Evolutionary conservation across 2,797 vertebrate genomes (phyloP).

Genomic region (Xyrichtys novacula): DNA sequence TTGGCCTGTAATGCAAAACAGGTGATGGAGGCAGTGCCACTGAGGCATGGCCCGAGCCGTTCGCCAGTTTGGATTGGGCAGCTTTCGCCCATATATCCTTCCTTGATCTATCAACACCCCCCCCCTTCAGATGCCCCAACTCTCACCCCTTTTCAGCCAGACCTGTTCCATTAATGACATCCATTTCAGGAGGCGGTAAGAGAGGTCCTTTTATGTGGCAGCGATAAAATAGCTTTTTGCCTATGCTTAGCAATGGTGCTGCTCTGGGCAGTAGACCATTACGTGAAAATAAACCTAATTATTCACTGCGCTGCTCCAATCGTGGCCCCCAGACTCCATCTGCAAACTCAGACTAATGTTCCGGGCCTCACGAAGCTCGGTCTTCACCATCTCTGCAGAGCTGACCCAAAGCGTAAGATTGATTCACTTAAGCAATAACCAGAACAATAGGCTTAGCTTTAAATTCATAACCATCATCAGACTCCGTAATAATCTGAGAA

Average conservation of each 20-base stretch:
- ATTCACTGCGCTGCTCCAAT: slow-evolving; percentile 74
- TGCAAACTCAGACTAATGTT: slow-evolving; percentile 55
- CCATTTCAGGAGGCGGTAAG: slow-evolving; percentile 67
- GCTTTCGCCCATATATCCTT: slow-evolving; percentile 58
- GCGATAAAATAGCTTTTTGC: slow-evolving; percentile 80
- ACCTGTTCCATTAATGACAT: slow-evolving; percentile 77
- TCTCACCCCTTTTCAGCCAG: slow-evolving; percentile 74
- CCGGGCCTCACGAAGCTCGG: slow-evolving; percentile 51
- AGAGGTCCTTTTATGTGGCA: slow-evolving; percentile 78
- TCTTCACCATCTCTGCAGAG: slow-evolving; percentile 33
- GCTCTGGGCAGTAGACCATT: slow-evolving; percentile 76
- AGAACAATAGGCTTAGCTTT: slow-evolving; percentile 62
- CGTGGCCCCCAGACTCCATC: slow-evolving; percentile 61
- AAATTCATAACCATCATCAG: slow-evolving; percentile 64
- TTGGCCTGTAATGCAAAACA: slow-evolving; percentile 84
- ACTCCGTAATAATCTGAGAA: slow-evolving; percentile 60
- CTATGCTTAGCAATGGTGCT: slow-evolving; percentile 75
- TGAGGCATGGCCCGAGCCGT: slow-evolving; percentile 41
- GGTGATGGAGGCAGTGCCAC: slow-evolving; percentile 69
- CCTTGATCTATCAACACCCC: slow-evolving; percentile 50
- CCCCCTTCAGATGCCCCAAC: slow-evolving; percentile 64
- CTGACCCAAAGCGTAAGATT: slow-evolving; percentile 52
- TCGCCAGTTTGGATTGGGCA: slow-evolving; percentile 55
- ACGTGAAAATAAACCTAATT: slow-evolving; percentile 84
- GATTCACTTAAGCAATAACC: slow-evolving; percentile 66